These are phyloP conservation scores for Sinelater perroti DNA, from an alignment of 2,888 invertebrate genomes.

Conservation along the genomic window DNA sequence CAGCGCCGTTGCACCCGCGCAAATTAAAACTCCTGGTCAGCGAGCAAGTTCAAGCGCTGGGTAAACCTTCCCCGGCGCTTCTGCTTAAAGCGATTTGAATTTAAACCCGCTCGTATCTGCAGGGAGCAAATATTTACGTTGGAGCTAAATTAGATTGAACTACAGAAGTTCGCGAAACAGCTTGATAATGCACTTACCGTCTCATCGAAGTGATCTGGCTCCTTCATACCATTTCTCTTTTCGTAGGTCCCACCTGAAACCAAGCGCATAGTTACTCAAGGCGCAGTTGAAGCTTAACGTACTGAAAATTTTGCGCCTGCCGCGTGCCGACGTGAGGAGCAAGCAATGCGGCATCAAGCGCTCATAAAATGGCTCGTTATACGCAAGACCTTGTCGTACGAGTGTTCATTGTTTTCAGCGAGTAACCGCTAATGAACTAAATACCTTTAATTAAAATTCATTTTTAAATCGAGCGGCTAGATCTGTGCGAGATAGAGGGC, in stretches of 20 bases:
- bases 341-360: too few relatives aligned
- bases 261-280: too few relatives aligned
- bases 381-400: too few relatives aligned
- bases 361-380: too few relatives aligned
- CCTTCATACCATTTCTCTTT: slow-evolving; percentile 87
- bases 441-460: too few relatives aligned
- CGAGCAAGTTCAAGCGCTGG: slow-evolving; percentile 22
- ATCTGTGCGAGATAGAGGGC: too few relatives aligned
- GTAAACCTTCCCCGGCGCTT: slow-evolving; percentile 27
- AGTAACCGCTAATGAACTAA: too few relatives aligned
- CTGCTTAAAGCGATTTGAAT: slow-evolving; percentile 31
- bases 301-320: too few relatives aligned
- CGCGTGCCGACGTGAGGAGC: too few relatives aligned
- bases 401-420: too few relatives aligned
- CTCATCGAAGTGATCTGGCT: slow-evolving; percentile 84
- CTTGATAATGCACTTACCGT: slow-evolving; percentile 64
- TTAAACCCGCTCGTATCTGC: slow-evolving; percentile 20
- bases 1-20: slow-evolving; percentile 12
- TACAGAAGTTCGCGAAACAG: slow-evolving; percentile 16
- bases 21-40: slow-evolving; percentile 29
- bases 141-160: slow-evolving; percentile 23
- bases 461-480: too few relatives aligned
- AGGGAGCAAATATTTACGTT: slow-evolving; percentile 25
- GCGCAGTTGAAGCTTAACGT: too few relatives aligned
- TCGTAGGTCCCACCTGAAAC: slow-evolving; percentile 75